These are phyloP conservation scores for Agrochola litura DNA, from an alignment of 2,888 invertebrate species.

Conservation along the genomic window DNA sequence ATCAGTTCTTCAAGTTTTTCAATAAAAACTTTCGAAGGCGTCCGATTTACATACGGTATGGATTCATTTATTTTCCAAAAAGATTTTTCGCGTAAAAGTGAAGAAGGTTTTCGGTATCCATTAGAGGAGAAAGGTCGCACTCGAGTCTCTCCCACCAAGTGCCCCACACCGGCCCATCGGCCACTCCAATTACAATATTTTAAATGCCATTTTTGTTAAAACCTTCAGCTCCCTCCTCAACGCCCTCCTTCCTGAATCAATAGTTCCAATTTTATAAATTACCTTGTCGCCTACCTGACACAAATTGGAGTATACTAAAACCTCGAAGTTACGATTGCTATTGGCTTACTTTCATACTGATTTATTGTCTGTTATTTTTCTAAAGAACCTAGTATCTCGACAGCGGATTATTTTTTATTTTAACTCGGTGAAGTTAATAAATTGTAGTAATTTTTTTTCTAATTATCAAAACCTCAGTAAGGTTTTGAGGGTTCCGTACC, in stretches of 20 bases:
- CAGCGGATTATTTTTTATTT: background rate
- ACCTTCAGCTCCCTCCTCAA: constrained; percentile 39
- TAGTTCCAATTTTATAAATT: constrained; percentile 66
- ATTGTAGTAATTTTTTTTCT: background rate
- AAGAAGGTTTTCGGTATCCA: constrained; percentile 85
- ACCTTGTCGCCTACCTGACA: constrained; percentile 21
- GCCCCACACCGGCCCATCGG: constrained; percentile 71
- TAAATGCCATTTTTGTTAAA: constrained; percentile 74
- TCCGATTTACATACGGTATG: constrained; percentile 89
- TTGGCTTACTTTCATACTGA: constrained; percentile 2
- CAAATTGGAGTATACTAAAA: constrained; percentile 27
- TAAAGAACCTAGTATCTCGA: background rate
- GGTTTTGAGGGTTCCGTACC: no score
- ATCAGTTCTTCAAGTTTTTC: constrained; percentile 90
- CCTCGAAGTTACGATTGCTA: background rate
- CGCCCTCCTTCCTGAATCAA: constrained; percentile 67
- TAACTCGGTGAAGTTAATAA: background rate
- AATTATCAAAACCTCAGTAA: background rate
- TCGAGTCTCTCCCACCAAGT: constrained; percentile 71
- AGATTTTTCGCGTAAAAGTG: constrained; percentile 87
- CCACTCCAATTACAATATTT: constrained; percentile 85
- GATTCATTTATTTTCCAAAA: constrained; percentile 89
- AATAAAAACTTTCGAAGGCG: constrained; percentile 89
- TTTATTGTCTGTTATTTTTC: constrained; percentile 1
- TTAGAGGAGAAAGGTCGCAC: constrained; percentile 85